These are phyloP conservation scores for Andrena chrysosceles DNA, from an alignment of 2,888 invertebrate species.

Conservation along the genomic window DNA sequence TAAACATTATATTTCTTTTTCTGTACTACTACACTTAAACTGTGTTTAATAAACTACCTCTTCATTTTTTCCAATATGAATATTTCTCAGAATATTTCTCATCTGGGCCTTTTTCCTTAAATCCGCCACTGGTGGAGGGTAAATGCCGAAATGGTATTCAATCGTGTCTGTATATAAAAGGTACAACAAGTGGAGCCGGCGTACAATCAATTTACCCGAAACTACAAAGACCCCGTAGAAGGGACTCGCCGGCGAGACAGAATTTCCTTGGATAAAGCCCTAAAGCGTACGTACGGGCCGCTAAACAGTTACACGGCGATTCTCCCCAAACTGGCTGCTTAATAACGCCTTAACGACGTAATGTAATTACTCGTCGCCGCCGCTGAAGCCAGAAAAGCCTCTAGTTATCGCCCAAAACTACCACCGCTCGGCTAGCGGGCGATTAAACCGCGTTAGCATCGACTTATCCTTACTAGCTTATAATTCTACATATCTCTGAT, in stretches of 20 bases:
- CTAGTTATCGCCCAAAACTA: conserved; percentile 7
- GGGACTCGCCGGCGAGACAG: background rate
- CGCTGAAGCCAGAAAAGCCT: background rate
- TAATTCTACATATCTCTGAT: background rate
- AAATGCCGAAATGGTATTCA: background rate
- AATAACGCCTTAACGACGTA: conserved; percentile 11
- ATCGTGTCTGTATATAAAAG: background rate
- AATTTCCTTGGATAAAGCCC: background rate
- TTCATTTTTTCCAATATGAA: too few relatives aligned
- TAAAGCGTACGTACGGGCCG: background rate
- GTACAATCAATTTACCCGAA: background rate
- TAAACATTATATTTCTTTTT: too few relatives aligned
- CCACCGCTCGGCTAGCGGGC: background rate
- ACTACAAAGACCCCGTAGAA: background rate
- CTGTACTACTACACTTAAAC: too few relatives aligned
- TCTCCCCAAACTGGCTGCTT: background rate
- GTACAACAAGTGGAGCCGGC: background rate
- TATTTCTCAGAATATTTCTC: too few relatives aligned
- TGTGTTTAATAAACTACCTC: too few relatives aligned
- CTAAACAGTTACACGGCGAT: background rate
- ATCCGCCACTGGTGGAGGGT: background rate
- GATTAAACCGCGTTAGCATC: conserved; percentile 3
- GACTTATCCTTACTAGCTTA: background rate
- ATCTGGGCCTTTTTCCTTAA: too few relatives aligned
- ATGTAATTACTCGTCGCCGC: conserved; percentile 4